Evolutionary conservation across 2,888 invertebrate species (phyloP), one percentile per base, ranked within the genome.

Genomic region (Julus scanicus): DNA sequence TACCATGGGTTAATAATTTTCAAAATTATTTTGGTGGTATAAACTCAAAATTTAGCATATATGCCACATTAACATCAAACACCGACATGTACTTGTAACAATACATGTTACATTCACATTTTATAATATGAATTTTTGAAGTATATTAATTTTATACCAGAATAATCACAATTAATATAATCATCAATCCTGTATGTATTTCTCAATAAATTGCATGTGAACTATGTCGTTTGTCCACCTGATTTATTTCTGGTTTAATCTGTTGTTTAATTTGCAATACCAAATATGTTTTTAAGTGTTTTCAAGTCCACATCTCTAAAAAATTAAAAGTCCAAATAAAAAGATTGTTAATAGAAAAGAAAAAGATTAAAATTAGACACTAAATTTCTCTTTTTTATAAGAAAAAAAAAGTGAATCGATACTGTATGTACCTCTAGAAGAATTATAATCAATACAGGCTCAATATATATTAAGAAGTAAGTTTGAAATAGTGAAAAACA

Each of bases 401-500:
- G 29, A 29, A 29, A 29, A 29, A 29, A 29, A 57, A 57, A 1
- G 17, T 29, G 29, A 5, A n/a, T 29, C 29, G 29, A 37, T 3
- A 17, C 6, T 53, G 17, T 9, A 37, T 80, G 37, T 20, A 80
- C 80, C 37, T 80, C 20, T 13, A 29, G 37, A 11, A 11, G 37
- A 80, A 29, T 11, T 37, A 37, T 29, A 80, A 80, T 80, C 80
- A 80, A 80, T 80, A 80, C 6, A 80, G 20, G 80, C 37, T 80
- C 80, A 80, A 37, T 37, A 37, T 80, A 80, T 53, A 11, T 80
- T 11, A 37, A 80, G 37, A 80, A 11, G 80, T 37, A 37, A 29
- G 80, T 80, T 37, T 80, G 80, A 80, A 80, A 80, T 37, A 80
- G 80, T 80, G 80, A 20, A 80, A 80, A 80, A 37, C 80, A 80